Conservation (phyloP, 30 jellyfish, hydroid and myxozoan species). For the Aurelia aurita region DNA sequence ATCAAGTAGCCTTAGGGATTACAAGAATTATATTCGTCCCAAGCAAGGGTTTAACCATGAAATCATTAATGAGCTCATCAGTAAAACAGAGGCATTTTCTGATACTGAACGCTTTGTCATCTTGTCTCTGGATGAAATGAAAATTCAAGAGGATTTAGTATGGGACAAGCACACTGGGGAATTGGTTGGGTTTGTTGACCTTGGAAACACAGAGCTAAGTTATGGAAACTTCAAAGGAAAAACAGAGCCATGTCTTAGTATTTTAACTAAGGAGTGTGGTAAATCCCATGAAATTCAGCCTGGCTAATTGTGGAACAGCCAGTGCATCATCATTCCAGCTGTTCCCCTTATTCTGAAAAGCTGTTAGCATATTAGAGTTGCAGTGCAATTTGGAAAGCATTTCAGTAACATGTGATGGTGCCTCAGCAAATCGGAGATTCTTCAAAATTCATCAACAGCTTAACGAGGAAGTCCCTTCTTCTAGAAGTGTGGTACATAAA, state of each 20-base stretch:
- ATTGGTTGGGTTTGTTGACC: conserved; percentile 71
- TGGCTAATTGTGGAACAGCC: conserved; percentile 77
- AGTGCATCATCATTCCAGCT: conserved; percentile 44
- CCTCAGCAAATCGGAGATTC: conserved; percentile 54
- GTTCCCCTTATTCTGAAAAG: conserved; percentile 73
- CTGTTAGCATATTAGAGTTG: conserved; percentile 53
- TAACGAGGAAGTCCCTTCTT: no score
- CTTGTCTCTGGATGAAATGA: conserved; percentile 52
- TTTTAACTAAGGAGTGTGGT: conserved; percentile 55
- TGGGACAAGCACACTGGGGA: conserved; percentile 88
- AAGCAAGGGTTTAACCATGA: conserved; percentile 69
- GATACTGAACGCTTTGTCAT: conserved; percentile 30
- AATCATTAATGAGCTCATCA: conserved; percentile 46
- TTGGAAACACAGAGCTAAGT: conserved; percentile 65
- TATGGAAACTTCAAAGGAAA: conserved; percentile 59
- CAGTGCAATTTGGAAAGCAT: conserved; percentile 34
- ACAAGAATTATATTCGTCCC: conserved; percentile 67
- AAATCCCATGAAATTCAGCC: conserved; percentile 53
- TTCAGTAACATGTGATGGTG: conserved; percentile 52
- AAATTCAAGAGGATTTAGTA: conserved; percentile 64
- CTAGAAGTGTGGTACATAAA: no score
- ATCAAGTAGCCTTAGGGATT: conserved; percentile 66
- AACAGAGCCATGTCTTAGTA: conserved; percentile 64
- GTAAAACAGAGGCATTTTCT: conserved; percentile 20
- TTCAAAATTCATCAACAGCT: no score